These are phyloP conservation scores for Anoplolepis gracilipes DNA, from an alignment of 1,140 invertebrate genomes.

Conservation along the genomic window DNA sequence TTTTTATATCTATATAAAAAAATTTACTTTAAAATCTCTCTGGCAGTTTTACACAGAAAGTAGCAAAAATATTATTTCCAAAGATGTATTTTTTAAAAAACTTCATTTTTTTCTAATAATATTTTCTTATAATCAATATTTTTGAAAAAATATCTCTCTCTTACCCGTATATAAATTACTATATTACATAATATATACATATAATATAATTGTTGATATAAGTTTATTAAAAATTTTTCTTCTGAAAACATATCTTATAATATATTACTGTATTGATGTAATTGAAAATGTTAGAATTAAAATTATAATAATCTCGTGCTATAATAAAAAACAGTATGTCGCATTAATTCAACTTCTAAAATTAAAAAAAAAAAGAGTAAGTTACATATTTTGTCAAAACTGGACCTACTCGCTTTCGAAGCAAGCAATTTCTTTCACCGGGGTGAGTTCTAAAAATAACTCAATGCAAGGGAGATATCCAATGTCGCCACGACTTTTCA, in stretches of 20 bases:
- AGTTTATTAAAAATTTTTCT: neutral
- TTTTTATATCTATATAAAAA: no score
- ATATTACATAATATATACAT: neutral
- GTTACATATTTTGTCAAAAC: neutral
- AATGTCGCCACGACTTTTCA: conserved; percentile 4
- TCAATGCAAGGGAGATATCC: conserved; percentile 16
- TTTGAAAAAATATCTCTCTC: no score
- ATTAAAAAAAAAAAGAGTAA: neutral
- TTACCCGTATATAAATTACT: neutral
- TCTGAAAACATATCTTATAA: no score
- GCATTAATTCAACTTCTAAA: neutral
- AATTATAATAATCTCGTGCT: neutral
- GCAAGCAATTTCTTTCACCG: neutral
- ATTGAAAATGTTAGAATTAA: conserved; percentile 4
- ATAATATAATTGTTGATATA: neutral
- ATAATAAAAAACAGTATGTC: neutral
- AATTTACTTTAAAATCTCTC: no score
- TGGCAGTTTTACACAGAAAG: no score
- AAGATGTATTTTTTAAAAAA: no score
- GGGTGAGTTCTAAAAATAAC: conserved; percentile 41
- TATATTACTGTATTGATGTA: neutral
- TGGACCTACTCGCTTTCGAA: neutral
- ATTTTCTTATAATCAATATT: no score
- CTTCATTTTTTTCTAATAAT: no score
- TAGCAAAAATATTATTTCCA: no score